Evolutionary conservation across 2,888 invertebrate species (phyloP), one percentile per base, ranked within the genome.

Genomic region (Holacanthella duospinosa): DNA sequence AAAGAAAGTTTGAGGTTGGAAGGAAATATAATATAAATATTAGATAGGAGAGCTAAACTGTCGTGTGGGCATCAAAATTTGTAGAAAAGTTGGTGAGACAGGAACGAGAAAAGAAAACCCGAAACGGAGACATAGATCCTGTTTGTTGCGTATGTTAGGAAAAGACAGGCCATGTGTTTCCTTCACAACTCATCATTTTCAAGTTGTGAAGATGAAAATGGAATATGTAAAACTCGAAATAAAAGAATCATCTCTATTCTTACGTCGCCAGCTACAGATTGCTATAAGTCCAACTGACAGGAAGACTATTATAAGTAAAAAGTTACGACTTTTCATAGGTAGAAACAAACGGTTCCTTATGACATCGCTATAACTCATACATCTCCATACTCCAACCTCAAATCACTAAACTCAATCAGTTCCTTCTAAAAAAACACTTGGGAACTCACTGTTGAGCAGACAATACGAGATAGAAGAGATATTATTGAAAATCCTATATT

Each of bases 191-290:
- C 60, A 65, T 65, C 57, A 60, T 61, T 60, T 44, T 59, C 43
- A 9, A 48, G 48, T n/a, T n/a, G n/a, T n/a, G n/a, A 36, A 36
- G 36, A 36, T 36, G 36, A 36, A 36, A 48, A 48, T 48, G 48
- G 48, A 48, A 48, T 48, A 48, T 48, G 48, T 48, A 48, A 48
- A 48, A 9, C 21, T 48, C 4, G 48, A 48, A 59, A 64, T 62
- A 64, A 48, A 54, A 67, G 62, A 64, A 67, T 65, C 63, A 55
- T 60, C 64, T 61, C 60, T 29, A 63, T 61, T 63, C 61, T 65
- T 60, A 60, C n/a, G n/a, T n/a, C 48, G 6, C 21, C 21, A 16
- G 9, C 29, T 62, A 44, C 26, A 43, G 44, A 36, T 27, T 24
- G 27, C 48, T 48, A 48, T 48, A 21, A 21, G n/a, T n/a, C n/a